Evolutionary conservation across 2,113 vertebrate species (phyloP).

Genomic region (Rissa tridactyla): DNA sequence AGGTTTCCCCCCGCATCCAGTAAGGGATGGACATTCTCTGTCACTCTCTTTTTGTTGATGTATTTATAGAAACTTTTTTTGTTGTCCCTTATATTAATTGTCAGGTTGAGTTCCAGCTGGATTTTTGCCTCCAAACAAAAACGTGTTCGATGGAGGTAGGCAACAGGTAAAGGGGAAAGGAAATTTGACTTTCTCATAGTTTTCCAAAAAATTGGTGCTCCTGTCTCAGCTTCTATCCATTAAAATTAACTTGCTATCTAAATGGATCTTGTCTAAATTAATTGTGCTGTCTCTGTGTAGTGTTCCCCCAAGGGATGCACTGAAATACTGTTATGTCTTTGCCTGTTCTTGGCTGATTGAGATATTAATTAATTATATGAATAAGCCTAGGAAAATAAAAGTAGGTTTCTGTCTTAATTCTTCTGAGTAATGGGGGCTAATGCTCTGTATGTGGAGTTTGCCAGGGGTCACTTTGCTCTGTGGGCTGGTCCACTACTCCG

Average conservation of each 20-base stretch:
- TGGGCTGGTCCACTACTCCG: neutral
- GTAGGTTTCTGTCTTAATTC: constrained; percentile 12
- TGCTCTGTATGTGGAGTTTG: neutral
- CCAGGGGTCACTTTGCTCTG: neutral
- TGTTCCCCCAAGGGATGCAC: constrained; percentile 21
- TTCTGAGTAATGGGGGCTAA: neutral
- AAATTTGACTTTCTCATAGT: neutral
- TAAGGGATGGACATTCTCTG: too few relatives aligned
- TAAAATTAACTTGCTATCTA: constrained; percentile 49
- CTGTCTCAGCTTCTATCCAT: neutral
- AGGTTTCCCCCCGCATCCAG: too few relatives aligned
- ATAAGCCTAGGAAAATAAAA: constrained; percentile 2
- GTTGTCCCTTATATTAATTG: too few relatives aligned
- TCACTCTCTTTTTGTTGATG: too few relatives aligned
- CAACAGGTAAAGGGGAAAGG: neutral
- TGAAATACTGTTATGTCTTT: constrained; percentile 39
- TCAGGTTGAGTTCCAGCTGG: too few relatives aligned
- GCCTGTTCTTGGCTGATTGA: constrained; percentile 44
- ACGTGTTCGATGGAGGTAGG: neutral
- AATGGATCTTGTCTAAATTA: constrained; percentile 53
- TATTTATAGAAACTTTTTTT: too few relatives aligned
- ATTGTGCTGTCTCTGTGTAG: constrained; percentile 22
- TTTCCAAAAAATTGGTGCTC: neutral
- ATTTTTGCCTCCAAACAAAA: neutral
- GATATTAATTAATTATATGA: constrained; percentile 60